Evolutionary conservation across 2,113 vertebrate species (phyloP).

Genomic region (Trematomus loennbergii): DNA sequence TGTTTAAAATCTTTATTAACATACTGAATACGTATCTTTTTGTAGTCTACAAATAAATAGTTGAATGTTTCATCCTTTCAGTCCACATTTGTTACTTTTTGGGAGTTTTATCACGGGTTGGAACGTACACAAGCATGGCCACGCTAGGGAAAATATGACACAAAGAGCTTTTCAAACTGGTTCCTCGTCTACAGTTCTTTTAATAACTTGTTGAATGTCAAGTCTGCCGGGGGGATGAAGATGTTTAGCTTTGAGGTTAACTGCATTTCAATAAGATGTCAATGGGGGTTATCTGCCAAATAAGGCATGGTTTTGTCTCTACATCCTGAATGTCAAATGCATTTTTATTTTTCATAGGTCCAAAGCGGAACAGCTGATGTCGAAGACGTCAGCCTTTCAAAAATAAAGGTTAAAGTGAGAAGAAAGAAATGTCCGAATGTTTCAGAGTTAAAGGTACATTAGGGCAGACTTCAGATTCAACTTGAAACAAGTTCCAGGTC

Average conservation of each 20-base stretch:
- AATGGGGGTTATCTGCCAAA: too few species aligned
- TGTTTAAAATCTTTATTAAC: conserved; percentile 79
- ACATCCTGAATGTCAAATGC: not conserved
- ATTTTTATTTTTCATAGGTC: not conserved
- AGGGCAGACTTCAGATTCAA: conserved; percentile 43
- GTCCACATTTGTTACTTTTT: conserved; percentile 37
- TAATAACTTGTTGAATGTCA: not conserved
- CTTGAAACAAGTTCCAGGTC: not conserved
- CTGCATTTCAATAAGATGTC: too few species aligned
- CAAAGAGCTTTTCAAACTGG: not conserved
- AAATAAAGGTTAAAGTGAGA: not conserved
- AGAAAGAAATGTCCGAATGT: not conserved
- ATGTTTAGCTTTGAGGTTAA: too few species aligned
- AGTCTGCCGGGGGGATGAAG: conserved; percentile 20
- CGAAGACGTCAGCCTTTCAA: conserved; percentile 8
- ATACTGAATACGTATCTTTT: conserved; percentile 67
- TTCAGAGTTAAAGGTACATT: not conserved
- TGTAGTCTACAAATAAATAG: conserved; percentile 82
- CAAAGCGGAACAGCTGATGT: not conserved
- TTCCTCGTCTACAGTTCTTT: not conserved
- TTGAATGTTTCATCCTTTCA: conserved; percentile 41
- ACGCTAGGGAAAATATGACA: conserved; percentile 8
- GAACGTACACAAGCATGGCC: not conserved
- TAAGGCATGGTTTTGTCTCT: not conserved
- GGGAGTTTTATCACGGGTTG: conserved; percentile 9